phyloP scores from a whole-genome alignment of 2,113 vertebrate genomes.

The Cebus imitator region DNA sequence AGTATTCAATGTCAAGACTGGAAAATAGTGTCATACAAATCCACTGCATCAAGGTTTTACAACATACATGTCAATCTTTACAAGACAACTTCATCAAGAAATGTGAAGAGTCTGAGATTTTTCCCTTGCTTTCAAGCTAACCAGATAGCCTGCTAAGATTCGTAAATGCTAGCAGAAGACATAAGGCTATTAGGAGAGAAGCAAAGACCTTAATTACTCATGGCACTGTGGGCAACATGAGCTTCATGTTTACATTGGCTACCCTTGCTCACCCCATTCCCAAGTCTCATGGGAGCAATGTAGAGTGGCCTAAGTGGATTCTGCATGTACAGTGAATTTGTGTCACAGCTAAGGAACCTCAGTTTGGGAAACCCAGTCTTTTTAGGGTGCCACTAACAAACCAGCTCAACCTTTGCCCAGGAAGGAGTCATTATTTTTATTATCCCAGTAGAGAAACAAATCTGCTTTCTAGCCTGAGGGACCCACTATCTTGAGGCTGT shows the following conservation, averaged over 20 bases:
- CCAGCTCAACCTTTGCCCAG: background rate
- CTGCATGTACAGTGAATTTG: background rate
- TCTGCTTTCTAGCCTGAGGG: background rate
- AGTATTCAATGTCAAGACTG: background rate
- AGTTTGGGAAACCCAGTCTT: background rate
- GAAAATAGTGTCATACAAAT: background rate
- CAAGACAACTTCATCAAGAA: background rate
- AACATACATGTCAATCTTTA: background rate
- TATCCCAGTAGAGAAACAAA: background rate
- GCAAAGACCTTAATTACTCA: background rate
- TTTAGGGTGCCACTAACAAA: background rate
- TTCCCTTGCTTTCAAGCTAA: background rate
- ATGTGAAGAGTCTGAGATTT: background rate
- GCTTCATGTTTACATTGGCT: background rate
- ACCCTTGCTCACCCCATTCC: background rate
- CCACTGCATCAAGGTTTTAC: background rate
- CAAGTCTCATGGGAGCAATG: background rate
- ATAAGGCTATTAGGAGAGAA: background rate
- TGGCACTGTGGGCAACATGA: background rate
- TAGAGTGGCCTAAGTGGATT: background rate
- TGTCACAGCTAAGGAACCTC: background rate
- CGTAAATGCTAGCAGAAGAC: background rate
- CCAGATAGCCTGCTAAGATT: background rate
- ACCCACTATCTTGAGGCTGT: background rate
- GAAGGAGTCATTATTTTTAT: background rate